Percentiles rank a stretch among this genome's conserved stretches.
phyloP scores from a whole-genome alignment of 2,797 vertebrate genomes.

The Distichodus sexfasciatus region DNA sequence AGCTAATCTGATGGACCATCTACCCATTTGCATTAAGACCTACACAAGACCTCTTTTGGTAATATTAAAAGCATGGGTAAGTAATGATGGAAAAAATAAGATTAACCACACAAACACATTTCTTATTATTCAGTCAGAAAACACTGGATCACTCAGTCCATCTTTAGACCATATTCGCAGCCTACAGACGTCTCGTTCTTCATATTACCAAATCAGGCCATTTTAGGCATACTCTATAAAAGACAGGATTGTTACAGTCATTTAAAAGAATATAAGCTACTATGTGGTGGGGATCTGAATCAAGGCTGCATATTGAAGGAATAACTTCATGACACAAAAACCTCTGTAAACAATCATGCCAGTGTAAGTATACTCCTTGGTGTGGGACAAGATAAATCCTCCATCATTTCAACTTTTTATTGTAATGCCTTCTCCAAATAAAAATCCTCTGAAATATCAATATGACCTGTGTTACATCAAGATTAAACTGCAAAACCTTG shows the following conservation, averaged over 20 bases:
- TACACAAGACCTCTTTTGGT: conserved; percentile 2
- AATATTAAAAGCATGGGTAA: background rate
- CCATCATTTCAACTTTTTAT: background rate
- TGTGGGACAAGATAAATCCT: background rate
- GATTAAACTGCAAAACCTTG: background rate
- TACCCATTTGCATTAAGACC: conserved; percentile 33
- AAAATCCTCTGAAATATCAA: background rate
- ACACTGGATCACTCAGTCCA: conserved; percentile 2
- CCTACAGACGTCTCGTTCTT: background rate
- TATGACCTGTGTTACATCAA: background rate
- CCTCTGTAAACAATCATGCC: background rate
- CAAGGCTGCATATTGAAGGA: background rate
- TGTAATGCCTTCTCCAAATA: too few relatives aligned
- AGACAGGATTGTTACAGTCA: background rate
- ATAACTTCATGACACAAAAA: background rate
- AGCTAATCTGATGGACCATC: conserved; percentile 31
- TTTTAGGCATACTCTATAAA: background rate
- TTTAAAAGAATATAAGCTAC: background rate
- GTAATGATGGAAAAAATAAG: background rate
- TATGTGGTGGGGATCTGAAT: background rate
- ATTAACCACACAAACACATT: background rate
- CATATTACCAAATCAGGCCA: conserved; percentile 2
- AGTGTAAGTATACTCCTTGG: background rate
- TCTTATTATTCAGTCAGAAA: conserved; percentile 1
- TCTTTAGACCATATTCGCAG: background rate